A percentile compares a stretch with the other conserved stretches of the same genome.
Conservation (phyloP, 1,140 invertebrate genomes). For the Zophobas morio region DNA sequence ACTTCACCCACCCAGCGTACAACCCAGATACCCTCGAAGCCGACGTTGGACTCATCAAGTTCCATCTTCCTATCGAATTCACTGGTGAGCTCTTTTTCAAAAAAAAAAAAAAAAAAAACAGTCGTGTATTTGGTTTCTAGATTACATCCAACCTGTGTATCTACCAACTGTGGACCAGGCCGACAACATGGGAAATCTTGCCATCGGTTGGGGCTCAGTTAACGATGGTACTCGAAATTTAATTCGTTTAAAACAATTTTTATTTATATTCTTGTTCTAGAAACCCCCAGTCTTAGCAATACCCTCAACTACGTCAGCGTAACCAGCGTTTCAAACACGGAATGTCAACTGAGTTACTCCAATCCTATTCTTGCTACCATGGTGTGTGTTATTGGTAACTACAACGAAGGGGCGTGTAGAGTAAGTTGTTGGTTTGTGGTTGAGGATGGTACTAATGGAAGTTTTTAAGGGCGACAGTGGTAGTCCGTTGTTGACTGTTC, state of each 20-base stretch:
- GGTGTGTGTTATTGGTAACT: slow-evolving; percentile 34
- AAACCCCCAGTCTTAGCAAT: slow-evolving; percentile 2
- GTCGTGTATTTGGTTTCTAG: background rate
- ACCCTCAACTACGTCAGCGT: slow-evolving; percentile 13
- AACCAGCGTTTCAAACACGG: background rate
- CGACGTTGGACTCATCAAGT: slow-evolving; percentile 7
- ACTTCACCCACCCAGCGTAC: background rate
- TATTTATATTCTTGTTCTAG: slow-evolving; percentile 17
- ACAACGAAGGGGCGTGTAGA: slow-evolving; percentile 52
- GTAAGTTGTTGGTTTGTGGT: slow-evolving; percentile 33
- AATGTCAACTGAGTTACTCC: slow-evolving; percentile 5
- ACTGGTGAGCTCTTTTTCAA: background rate
- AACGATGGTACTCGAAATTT: slow-evolving; percentile 10
- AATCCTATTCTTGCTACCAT: slow-evolving; percentile 1
- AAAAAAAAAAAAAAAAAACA: background rate
- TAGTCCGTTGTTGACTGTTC: slow-evolving; percentile 67
- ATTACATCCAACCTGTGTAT: too few species aligned
- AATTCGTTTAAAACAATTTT: background rate
- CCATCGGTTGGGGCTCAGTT: slow-evolving; percentile 1
- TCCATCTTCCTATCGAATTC: slow-evolving; percentile 6
- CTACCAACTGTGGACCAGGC: slow-evolving; percentile 5
- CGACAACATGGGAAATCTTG: background rate
- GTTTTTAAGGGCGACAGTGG: slow-evolving; percentile 69
- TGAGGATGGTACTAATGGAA: background rate
- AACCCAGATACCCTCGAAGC: background rate